A percentile compares a stretch with the other conserved stretches of the same genome.
These are phyloP conservation scores for Sinocyclocheilus rhinocerous DNA, from an alignment of 2,113 vertebrate species.

Conservation along the genomic window DNA sequence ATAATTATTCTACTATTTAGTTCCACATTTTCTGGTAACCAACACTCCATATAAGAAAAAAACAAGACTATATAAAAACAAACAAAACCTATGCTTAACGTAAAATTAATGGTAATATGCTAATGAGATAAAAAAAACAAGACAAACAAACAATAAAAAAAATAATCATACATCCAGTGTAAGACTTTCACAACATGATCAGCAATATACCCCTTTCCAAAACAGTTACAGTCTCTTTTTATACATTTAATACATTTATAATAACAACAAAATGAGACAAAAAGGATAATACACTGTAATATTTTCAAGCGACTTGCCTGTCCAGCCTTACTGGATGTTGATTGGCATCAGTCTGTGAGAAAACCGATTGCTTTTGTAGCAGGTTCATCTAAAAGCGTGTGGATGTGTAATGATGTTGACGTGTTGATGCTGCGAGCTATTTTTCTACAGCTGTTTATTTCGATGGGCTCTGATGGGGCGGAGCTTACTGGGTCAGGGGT, in stretches of 20 bases:
- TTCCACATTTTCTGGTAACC: slow-evolving; percentile 59
- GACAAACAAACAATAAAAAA: slow-evolving; percentile 39
- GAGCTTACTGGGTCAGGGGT: slow-evolving; percentile 36
- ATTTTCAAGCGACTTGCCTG: slow-evolving; percentile 66
- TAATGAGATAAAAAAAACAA: slow-evolving; percentile 58
- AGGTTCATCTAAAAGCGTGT: slow-evolving; percentile 64
- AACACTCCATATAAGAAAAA: slow-evolving; percentile 63
- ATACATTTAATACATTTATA: slow-evolving; percentile 78
- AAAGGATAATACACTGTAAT: slow-evolving; percentile 71
- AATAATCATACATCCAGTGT: slow-evolving; percentile 79
- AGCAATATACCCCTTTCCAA: slow-evolving; percentile 69
- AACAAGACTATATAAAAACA: slow-evolving; percentile 48
- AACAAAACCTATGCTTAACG: slow-evolving; percentile 46
- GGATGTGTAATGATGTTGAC: slow-evolving; percentile 60
- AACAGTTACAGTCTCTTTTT: slow-evolving; percentile 66
- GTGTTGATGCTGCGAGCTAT: slow-evolving; percentile 61
- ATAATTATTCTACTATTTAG: slow-evolving; percentile 47
- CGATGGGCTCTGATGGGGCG: slow-evolving; percentile 64
- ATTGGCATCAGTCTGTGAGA: slow-evolving; percentile 55
- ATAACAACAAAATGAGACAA: slow-evolving; percentile 65
- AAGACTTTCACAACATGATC: slow-evolving; percentile 79
- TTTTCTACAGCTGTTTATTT: slow-evolving; percentile 66
- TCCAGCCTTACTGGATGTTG: slow-evolving; percentile 59
- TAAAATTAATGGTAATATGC: slow-evolving; percentile 56
- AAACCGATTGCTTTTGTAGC: slow-evolving; percentile 62